Conservation (phyloP, 2,888 invertebrate genomes). For the Phengaris arion region DNA sequence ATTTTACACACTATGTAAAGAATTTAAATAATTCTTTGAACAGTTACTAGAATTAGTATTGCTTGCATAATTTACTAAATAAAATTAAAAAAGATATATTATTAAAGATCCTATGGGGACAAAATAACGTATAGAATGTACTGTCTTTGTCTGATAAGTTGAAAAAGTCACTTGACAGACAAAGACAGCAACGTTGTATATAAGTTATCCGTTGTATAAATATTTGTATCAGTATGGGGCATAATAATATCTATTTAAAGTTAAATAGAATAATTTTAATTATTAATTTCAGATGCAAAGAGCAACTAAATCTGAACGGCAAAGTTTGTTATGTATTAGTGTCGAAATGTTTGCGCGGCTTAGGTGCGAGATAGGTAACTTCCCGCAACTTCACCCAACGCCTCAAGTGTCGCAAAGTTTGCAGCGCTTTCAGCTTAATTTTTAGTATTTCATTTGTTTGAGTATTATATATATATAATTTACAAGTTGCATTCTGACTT, state of each 20-base stretch:
- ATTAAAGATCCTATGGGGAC: too few species aligned
- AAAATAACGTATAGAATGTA: too few species aligned
- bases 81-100: too few species aligned
- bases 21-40: neutral
- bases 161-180: neutral
- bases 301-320: conserved; percentile 7
- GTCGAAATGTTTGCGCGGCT: conserved; percentile 14
- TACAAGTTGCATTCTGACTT: conserved; percentile 8
- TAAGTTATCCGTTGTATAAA: too few species aligned
- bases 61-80: too few species aligned
- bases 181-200: too few species aligned
- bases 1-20: neutral
- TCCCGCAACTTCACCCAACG: neutral
- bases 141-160: too few species aligned
- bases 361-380: conserved; percentile 24
- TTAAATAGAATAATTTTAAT: neutral
- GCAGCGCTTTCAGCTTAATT: conserved; percentile 14
- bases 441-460: conserved; percentile 16
- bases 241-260: too few species aligned
- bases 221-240: too few species aligned
- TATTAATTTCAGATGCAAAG: neutral
- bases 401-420: conserved; percentile 15
- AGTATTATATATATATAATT: conserved; percentile 6
- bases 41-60: too few species aligned
- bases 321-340: conserved; percentile 15